Base-by-base conservation (phyloP, 92 coral and sea anemone species). In the Heliopora coerulea region DNA sequence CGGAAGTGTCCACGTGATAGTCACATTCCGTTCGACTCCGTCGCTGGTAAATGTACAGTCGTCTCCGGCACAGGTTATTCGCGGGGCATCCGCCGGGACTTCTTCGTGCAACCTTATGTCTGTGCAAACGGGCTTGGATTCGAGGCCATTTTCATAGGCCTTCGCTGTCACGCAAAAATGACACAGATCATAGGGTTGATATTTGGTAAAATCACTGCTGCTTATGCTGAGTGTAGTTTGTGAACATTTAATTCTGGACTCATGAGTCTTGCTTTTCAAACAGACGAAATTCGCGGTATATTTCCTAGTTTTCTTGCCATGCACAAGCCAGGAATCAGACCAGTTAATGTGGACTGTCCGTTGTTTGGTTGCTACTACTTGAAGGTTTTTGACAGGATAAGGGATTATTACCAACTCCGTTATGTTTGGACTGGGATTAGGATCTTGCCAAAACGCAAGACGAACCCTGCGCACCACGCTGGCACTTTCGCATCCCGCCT, bases 1-100 rank as follows among this genome's bases (percentile, higher is more conserved):
- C 29, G 74, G 74, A 15, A 67, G 58, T 44, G 74, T 19, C 74
- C 74, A 67, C 58, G 74, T 49, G 58, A 67, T 11, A 19, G 32
- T 67, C 74, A 67, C 58, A 15, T 49, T 67, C 24, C 41, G 70
- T 35, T 20, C 12, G 50, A 10, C 26, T 34, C 20, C 70, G 30
- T 63, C 70, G 23, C 70, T 32, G 37, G 74, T 67, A 10, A 42
- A n/a, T 5, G 25, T 25, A 29, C 74, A 67, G 26, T 46, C 23
- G 59, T 67, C 24, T 17, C 33, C 41, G 23, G 24, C n/a, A 12
- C 74, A 67, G 27, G 58, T 17, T 48, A 67, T 33, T 1, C 28
- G 44, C 17, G 74, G 74, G 7, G 59, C 59, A 35, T 37, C 54
- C 18, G 40, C 48, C 39, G 74, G 74, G 1, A 56, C 39, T 30